These are phyloP conservation scores for Drosophila burlai DNA, from an alignment of 1,140 invertebrate genomes.

Conservation along the genomic window DNA sequence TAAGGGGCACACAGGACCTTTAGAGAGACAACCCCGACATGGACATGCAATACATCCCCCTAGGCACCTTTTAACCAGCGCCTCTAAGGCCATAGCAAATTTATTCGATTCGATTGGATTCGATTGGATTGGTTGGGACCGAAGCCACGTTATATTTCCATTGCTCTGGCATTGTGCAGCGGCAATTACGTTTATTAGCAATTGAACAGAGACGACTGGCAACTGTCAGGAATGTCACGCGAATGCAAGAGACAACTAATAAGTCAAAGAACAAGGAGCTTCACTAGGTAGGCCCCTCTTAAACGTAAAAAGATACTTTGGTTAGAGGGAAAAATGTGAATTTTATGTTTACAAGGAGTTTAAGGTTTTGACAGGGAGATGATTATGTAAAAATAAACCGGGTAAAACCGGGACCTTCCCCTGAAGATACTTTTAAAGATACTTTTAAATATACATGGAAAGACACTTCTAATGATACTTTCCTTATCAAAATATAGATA, in stretches of 20 bases:
- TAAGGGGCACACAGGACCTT: background rate
- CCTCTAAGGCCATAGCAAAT: conserved; percentile 37
- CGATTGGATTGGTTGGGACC: conserved; percentile 16
- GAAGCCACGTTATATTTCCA: conserved; percentile 6
- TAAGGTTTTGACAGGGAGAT: no score
- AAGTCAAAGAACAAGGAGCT: background rate
- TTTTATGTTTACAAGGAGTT: background rate
- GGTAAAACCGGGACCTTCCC: no score
- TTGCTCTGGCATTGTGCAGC: conserved; percentile 38
- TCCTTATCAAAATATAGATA: background rate
- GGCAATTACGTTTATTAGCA: conserved; percentile 51
- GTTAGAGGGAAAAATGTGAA: background rate
- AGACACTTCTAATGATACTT: background rate
- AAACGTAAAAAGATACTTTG: background rate
- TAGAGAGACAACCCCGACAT: background rate
- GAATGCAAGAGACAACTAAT: conserved; percentile 15
- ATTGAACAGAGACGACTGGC: conserved; percentile 12
- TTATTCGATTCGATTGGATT: conserved; percentile 34
- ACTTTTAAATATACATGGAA: background rate
- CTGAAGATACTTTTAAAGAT: background rate
- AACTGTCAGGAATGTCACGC: conserved; percentile 15
- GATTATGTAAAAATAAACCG: background rate
- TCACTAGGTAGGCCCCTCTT: background rate
- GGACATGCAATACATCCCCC: conserved; percentile 25
- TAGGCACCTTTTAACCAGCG: conserved; percentile 51